These are phyloP conservation scores for Tapirus terrestris DNA, from an alignment of 2,113 vertebrate genomes.

Conservation along the genomic window DNA sequence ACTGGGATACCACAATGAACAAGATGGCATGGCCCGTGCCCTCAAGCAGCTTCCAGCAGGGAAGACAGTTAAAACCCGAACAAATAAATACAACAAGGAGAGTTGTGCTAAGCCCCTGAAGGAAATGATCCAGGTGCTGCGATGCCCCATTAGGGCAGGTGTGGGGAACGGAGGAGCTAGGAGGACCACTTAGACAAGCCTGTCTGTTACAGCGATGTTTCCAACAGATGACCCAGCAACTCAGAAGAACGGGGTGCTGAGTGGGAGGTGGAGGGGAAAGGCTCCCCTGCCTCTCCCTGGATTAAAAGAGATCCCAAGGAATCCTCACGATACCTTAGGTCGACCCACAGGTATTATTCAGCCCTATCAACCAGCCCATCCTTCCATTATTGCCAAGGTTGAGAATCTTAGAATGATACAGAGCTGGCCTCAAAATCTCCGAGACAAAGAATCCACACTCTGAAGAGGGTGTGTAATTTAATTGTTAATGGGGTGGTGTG, in stretches of 20 bases:
- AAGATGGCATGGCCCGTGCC: neutral
- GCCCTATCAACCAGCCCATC: neutral
- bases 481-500: rapidly evolving
- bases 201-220: neutral
- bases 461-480: neutral
- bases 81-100: neutral
- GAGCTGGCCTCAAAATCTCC: neutral
- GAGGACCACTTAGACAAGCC: neutral
- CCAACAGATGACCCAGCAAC: neutral
- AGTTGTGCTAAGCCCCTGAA: neutral
- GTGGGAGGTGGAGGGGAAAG: neutral
- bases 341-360: neutral
- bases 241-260: neutral
- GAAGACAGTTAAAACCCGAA: neutral
- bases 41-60: neutral
- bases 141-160: neutral
- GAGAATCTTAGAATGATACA: neutral
- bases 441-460: neutral
- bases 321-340: neutral
- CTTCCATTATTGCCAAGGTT: neutral
- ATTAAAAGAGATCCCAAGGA: neutral
- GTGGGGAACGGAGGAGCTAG: neutral
- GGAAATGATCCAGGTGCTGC: neutral
- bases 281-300: neutral
- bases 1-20: neutral